Base-by-base conservation (phyloP, 2,888 invertebrate species). In the Ctenicera cuprea region DNA sequence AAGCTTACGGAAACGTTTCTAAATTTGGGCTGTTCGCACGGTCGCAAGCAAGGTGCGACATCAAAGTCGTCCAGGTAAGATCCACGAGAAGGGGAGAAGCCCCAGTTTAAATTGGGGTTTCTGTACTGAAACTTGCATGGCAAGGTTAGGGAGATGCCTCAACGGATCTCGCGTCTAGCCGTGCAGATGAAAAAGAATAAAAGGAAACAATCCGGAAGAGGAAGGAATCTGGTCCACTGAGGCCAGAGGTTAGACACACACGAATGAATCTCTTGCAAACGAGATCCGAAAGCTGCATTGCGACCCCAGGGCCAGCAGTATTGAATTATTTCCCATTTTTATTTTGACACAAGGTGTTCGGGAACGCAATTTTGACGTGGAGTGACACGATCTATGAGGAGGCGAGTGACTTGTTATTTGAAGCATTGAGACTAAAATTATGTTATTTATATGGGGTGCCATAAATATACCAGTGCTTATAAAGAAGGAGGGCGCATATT, bases 171-270 rank as follows among this genome's bases (percentile, higher is more conserved):
- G 14, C 50, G 73, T 73, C 68, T 72, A 72, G 75, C 54, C 62
- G 65, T 33, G 65, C 73, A 70, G 61, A 70, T 70, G 73, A 37
- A 70, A 70, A 65, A 71, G 67, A 66, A 75, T 70, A 73, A 75
- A 48, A 65, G 62, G 37, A 66, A 75, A 70, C 78, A 80, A 82
- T 80, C 79, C 82, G 82, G 82, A 82, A 82, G 81, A 83, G 81
- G 82, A 83, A 82, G 81, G 76, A 80, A 78, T 80, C 76, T 74
- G 76, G 78, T 77, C 77, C 77, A 69, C 62, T 59, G 77, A 78
- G 79, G 76, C 79, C 78, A 78, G 72, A 81, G 81, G 82, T 82
- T 82, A 82, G 79, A 78, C 71, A 82, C 81, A 81, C 80, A 81
- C 78, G 76, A 77, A 77, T 80, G 81, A 76, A 77, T 79, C 73